Conservation (phyloP, 2,888 invertebrate genomes). For the Tetheella fluctuosa region DNA sequence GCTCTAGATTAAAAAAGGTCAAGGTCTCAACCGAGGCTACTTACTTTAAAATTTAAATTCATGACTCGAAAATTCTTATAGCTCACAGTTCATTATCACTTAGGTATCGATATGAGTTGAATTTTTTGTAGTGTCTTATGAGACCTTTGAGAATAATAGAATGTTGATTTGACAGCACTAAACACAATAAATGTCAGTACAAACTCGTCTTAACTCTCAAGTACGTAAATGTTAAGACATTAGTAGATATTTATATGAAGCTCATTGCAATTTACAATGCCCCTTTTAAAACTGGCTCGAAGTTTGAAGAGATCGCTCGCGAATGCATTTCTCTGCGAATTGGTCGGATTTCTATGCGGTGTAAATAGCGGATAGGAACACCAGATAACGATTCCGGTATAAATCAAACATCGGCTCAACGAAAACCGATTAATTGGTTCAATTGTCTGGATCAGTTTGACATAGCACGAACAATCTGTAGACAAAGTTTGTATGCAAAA, state of each 20-base stretch:
- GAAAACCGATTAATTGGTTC: constrained; percentile 74
- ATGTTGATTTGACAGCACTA: background rate
- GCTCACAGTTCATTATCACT: background rate
- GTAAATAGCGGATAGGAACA: background rate
- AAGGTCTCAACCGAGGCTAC: background rate
- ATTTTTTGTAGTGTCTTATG: constrained; percentile 29
- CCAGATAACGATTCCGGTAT: constrained; percentile 24
- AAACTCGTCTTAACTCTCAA: background rate
- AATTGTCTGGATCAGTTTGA: constrained; percentile 75
- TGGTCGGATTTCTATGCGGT: background rate
- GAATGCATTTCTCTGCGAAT: background rate
- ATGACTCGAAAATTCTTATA: background rate
- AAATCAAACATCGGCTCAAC: constrained; percentile 54
- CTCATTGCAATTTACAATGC: background rate
- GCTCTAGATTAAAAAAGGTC: background rate
- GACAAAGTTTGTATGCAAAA: constrained; percentile 78
- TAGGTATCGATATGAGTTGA: constrained; percentile 21
- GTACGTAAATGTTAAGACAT: background rate
- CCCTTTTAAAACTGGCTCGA: background rate
- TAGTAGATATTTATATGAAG: background rate
- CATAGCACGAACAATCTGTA: constrained; percentile 70
- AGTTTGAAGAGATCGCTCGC: background rate
- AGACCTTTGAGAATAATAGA: constrained; percentile 13
- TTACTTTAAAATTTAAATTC: background rate
- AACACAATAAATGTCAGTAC: constrained; percentile 4